Conservation (phyloP, 2,113 vertebrate genomes). For the Mus spicilegus region DNA sequence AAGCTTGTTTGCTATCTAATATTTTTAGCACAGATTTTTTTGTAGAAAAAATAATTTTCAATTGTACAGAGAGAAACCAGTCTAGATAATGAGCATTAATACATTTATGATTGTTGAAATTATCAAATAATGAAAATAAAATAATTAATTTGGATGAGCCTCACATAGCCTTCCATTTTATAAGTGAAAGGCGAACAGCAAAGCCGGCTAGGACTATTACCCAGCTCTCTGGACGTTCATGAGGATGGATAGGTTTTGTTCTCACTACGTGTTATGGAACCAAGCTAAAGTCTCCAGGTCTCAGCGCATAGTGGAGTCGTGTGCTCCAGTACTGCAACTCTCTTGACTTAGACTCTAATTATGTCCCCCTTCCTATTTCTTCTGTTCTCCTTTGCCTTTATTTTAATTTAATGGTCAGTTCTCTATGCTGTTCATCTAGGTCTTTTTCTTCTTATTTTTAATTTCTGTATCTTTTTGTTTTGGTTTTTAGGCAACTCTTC, state of each 20-base stretch:
- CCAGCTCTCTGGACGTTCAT: neutral
- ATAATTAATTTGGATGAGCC: neutral
- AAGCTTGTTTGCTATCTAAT: neutral
- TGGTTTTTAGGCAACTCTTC: neutral
- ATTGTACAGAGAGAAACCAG: neutral
- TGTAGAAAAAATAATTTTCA: neutral
- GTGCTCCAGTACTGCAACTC: neutral
- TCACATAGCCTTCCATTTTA: neutral
- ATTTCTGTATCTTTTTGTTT: neutral
- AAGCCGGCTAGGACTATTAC: neutral
- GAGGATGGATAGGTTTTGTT: neutral
- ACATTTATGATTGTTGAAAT: neutral
- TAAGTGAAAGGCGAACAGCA: neutral
- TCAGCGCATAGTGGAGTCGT: neutral
- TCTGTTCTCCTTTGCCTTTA: neutral
- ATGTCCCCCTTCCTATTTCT: neutral
- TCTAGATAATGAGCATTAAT: neutral
- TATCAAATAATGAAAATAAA: neutral
- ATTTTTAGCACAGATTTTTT: neutral
- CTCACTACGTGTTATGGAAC: neutral
- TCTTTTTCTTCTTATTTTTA: neutral
- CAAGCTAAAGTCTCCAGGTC: neutral
- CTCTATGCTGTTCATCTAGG: neutral
- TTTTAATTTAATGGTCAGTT: neutral
- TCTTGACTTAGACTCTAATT: neutral